Percentiles rank a stretch among this genome's conserved stretches.
These are phyloP conservation scores for Neolamprologus fasciatus DNA, from an alignment of 2,113 vertebrate species.

Conservation along the genomic window DNA sequence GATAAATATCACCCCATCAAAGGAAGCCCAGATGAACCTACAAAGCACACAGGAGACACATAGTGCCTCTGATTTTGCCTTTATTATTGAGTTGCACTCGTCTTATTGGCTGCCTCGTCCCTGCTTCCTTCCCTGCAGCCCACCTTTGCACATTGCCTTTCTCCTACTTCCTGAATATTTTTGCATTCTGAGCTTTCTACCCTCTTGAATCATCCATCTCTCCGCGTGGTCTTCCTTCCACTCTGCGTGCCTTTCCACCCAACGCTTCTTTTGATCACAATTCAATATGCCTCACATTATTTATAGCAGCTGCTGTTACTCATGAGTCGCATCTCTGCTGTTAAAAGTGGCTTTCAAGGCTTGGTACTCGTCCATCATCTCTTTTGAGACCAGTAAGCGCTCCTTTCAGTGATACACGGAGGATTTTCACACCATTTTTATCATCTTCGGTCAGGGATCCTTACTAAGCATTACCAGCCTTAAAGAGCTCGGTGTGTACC, in stretches of 20 bases:
- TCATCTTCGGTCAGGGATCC: neutral
- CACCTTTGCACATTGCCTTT: neutral
- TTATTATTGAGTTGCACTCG: neutral
- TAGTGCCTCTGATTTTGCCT: neutral
- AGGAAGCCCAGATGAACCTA: neutral
- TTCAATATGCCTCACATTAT: constrained; percentile 6
- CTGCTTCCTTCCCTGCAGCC: neutral
- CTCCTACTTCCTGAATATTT: neutral
- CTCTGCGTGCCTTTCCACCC: neutral
- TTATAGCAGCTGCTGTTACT: neutral
- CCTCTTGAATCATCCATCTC: neutral
- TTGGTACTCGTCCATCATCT: neutral
- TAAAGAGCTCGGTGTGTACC: neutral
- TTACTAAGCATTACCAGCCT: neutral
- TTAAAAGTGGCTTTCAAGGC: neutral
- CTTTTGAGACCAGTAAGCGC: neutral
- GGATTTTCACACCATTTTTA: neutral
- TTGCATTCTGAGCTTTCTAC: neutral
- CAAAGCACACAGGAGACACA: neutral
- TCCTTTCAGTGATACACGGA: neutral
- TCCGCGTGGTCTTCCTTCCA: neutral
- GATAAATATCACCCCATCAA: neutral
- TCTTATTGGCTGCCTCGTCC: neutral
- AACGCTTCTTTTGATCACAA: constrained; percentile 4
- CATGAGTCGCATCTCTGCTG: neutral